Percentiles rank a stretch among this genome's conserved stretches.
phyloP scores from a whole-genome alignment of 2,888 invertebrate species.

The Hyppa rectilinea region DNA sequence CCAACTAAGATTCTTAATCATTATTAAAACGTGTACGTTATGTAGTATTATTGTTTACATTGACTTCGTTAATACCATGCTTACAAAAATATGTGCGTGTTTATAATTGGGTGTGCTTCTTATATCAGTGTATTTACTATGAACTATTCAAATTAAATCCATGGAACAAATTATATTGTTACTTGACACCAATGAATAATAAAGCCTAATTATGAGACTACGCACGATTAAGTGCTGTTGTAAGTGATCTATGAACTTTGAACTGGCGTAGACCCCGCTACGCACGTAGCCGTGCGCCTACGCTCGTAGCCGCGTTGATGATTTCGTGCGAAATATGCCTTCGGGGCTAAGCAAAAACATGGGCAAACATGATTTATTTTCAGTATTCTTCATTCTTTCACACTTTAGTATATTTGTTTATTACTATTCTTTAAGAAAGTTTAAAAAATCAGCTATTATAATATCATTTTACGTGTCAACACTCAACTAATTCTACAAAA shows the following conservation, averaged over 20 bases:
- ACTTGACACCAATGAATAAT: neutral
- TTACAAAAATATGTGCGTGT: neutral
- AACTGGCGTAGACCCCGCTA: slow-evolving; percentile 45
- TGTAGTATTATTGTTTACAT: slow-evolving; percentile 16
- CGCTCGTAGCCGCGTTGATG: slow-evolving; percentile 28
- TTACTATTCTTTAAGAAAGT: neutral
- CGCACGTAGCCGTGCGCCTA: slow-evolving; percentile 44
- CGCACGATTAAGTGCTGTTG: neutral
- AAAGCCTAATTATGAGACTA: neutral
- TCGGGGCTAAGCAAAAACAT: neutral
- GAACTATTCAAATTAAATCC: neutral
- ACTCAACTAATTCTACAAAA: neutral
- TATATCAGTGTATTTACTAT: neutral
- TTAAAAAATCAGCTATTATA: neutral
- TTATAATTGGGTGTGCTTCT: neutral
- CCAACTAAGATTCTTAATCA: neutral
- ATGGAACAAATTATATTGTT: neutral
- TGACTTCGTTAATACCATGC: slow-evolving; percentile 14
- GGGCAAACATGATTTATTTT: too few relatives aligned
- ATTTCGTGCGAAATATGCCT: slow-evolving; percentile 4
- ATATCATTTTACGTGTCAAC: slow-evolving; percentile 4
- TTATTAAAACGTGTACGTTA: neutral
- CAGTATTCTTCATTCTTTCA: neutral
- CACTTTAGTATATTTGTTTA: neutral
- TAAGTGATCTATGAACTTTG: neutral